Base-by-base conservation (phyloP, 2,113 vertebrate species). In the Apistogramma diplotaenia region DNA sequence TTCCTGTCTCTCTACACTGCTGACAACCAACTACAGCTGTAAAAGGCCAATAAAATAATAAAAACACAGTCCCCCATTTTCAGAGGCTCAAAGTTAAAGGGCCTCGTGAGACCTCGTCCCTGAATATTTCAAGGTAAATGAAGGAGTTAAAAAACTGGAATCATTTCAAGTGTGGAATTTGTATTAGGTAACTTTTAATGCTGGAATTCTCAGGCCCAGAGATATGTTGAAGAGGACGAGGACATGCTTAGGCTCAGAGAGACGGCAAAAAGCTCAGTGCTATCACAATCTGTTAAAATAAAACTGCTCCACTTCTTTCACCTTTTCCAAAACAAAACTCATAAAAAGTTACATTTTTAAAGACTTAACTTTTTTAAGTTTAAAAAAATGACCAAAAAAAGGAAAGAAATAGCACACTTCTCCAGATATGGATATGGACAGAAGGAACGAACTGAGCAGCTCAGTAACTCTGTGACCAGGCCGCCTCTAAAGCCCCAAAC, bases 21-120 rank as follows among this genome's bases (percentile, higher is more conserved):
- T n/a, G n/a, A n/a, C n/a, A n/a, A n/a, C n/a, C n/a, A n/a, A n/a
- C n/a, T n/a, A n/a, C n/a, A n/a, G n/a, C n/a, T n/a, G n/a, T n/a
- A n/a, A n/a, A 67, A 16, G 16, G 25, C 5, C 15, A 27, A 6
- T 19, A n/a, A n/a, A n/a, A n/a, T n/a, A n/a, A n/a, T 46, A 15
- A 18, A 46, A 3, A 8, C 0, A 0, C 15, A 1, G 23, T 67
- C 9, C 37, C 27, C 15, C 23, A 0, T 67, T 67, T 46, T 67
- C 61, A 43, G 18, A 31, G 61, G 61, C 23, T 46, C 2, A 65
- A 46, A 5, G 43, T 46, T 5, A 67, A 6, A 18, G 60, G 37
- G 11, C 23, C 25, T 29, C 35, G 0, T 62, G 60, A 40, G 1
- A 12, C 7, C 21, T 25, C 13, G 13, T 67, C 25, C 15, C 16